Conservation (phyloP, 2,113 vertebrate genomes). For the Irena cyanogastra region DNA sequence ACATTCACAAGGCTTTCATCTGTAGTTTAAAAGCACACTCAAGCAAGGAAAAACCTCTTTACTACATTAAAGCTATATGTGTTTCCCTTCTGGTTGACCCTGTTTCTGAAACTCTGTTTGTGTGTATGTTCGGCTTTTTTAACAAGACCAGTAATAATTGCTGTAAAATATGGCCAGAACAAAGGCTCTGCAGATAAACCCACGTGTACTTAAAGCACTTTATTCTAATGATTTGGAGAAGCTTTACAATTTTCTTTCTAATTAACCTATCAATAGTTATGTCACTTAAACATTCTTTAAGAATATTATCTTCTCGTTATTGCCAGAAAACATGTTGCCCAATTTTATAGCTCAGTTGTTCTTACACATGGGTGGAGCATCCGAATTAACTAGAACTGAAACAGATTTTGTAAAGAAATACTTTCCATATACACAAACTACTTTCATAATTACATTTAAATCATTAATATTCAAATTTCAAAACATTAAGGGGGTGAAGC, state of each 20-base stretch:
- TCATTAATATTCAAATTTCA: conserved; percentile 60
- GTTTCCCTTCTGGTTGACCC: not conserved
- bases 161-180: not conserved
- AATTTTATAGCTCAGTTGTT: conserved; percentile 75
- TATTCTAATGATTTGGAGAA: conserved; percentile 59
- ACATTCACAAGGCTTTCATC: not conserved
- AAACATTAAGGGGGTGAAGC: not conserved
- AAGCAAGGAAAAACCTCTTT: not conserved
- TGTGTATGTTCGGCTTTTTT: not conserved
- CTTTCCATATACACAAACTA: not conserved
- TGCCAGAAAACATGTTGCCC: conserved; percentile 70
- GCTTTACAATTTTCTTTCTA: conserved; percentile 79
- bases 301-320: conserved; percentile 76
- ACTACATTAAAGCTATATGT: not conserved
- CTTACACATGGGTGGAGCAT: conserved; percentile 57
- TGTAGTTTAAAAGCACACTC: not conserved
- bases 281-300: conserved; percentile 71
- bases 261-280: conserved; percentile 82
- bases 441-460: conserved; percentile 39
- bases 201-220: conserved; percentile 11
- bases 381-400: conserved; percentile 68
- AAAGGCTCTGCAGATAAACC: conserved; percentile 5
- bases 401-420: conserved; percentile 39
- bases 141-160: conserved; percentile 25
- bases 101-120: not conserved